Conservation (phyloP, 2,888 invertebrate genomes). For the Rhogogaster chlorosoma region DNA sequence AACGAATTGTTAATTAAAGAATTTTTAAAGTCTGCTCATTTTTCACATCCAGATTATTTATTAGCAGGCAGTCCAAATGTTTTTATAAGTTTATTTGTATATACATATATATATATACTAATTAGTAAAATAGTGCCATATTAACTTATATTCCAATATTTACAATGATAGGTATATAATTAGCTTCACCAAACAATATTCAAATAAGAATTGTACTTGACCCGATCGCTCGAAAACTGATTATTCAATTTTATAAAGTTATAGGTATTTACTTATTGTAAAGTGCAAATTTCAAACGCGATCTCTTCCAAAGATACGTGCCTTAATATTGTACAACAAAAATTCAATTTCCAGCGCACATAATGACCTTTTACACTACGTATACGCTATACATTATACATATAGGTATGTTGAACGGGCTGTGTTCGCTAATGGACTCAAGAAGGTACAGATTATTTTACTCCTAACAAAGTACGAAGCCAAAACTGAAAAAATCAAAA, state of each 20-base stretch:
- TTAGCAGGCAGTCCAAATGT: not conserved
- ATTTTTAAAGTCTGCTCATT: not conserved
- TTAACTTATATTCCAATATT: slow-evolving; percentile 11
- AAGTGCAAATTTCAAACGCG: slow-evolving; percentile 14
- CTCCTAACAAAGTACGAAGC: slow-evolving; percentile 14
- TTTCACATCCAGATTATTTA: not conserved
- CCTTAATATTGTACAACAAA: slow-evolving; percentile 13
- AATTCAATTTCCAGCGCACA: not conserved
- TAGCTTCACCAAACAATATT: not conserved
- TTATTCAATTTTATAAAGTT: not conserved
- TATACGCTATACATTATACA: slow-evolving; percentile 19
- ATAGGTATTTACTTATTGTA: slow-evolving; percentile 18
- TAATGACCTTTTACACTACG: not conserved
- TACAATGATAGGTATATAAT: not conserved
- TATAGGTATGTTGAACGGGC: slow-evolving; percentile 5
- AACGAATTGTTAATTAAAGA: not conserved
- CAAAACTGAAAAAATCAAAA: slow-evolving; percentile 40
- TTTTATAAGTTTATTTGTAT: not conserved
- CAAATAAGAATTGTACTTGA: not conserved
- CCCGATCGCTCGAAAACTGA: not conserved
- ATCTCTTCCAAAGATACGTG: slow-evolving; percentile 23
- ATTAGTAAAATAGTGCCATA: slow-evolving; percentile 18
- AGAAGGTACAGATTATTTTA: slow-evolving; percentile 22
- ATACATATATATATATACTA: not conserved
- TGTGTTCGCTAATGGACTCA: slow-evolving; percentile 21